A percentile compares a stretch with the other conserved stretches of the same genome.
Evolutionary conservation across 1,140 invertebrate genomes (phyloP).

Genomic region (Stenopsyche tienmushanensis): DNA sequence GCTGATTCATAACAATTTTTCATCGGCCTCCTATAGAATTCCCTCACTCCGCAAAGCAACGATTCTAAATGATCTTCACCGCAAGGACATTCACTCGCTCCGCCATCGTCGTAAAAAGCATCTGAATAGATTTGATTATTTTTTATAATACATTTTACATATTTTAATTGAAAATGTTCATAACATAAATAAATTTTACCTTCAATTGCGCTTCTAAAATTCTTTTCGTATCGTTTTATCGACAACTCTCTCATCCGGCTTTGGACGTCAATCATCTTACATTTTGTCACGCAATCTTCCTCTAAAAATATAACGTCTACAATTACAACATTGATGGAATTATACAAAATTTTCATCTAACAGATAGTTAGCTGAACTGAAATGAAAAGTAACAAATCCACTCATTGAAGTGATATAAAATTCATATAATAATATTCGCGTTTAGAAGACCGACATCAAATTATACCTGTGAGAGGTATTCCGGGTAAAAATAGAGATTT

Average conservation of each 20-base stretch:
- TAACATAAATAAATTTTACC: slow-evolving; percentile 11
- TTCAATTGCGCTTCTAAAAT: not conserved
- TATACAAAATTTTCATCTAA: not conserved
- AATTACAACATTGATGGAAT: not conserved
- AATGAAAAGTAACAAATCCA: too few species aligned
- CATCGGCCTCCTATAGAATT: not conserved
- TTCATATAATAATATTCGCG: too few species aligned
- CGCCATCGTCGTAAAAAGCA: not conserved
- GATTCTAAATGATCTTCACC: slow-evolving; percentile 12
- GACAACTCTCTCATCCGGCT: slow-evolving; percentile 61
- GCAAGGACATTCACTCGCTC: slow-evolving; percentile 1
- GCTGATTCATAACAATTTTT: slow-evolving; percentile 7
- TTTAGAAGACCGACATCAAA: too few species aligned
- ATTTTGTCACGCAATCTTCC: slow-evolving; percentile 52
- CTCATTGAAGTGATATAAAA: too few species aligned
- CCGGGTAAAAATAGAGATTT: slow-evolving; percentile 27
- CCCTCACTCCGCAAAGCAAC: slow-evolving; percentile 1
- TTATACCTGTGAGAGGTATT: slow-evolving; percentile 17
- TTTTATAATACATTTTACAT: too few species aligned
- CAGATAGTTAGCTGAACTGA: not conserved
- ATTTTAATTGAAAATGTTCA: not conserved
- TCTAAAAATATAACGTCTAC: slow-evolving; percentile 16
- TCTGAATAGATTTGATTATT: not conserved
- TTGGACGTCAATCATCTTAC: slow-evolving; percentile 62
- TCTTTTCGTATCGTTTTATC: slow-evolving; percentile 44